phyloP scores from a whole-genome alignment of 2,113 vertebrate genomes.

The Nothocercus julius region DNA sequence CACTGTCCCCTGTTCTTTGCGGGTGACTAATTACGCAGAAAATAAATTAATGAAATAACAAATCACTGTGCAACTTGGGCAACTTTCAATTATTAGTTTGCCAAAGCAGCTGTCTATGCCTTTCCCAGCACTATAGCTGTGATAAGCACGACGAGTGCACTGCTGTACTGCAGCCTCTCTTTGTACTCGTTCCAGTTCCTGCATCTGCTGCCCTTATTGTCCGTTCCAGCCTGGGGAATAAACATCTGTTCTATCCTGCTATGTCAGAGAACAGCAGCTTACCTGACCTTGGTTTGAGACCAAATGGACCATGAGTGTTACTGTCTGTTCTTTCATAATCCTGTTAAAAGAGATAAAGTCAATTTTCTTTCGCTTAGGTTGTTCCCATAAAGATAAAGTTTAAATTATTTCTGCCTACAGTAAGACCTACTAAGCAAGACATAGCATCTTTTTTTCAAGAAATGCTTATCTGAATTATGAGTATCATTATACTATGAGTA shows the following conservation, averaged over 20 bases:
- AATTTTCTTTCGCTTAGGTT: not conserved
- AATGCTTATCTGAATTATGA: not conserved
- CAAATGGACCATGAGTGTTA: constrained; percentile 85
- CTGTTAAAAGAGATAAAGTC: constrained; percentile 61
- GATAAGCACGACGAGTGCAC: not conserved
- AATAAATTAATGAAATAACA: not conserved
- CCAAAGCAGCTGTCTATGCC: not conserved
- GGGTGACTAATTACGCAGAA: not conserved
- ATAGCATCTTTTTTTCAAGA: not conserved
- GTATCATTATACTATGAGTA: not conserved
- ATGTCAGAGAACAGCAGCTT: constrained; percentile 44
- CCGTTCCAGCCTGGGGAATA: not conserved
- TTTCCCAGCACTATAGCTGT: not conserved
- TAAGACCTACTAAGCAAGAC: not conserved
- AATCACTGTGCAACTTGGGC: not conserved
- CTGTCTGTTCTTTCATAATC: constrained; percentile 80
- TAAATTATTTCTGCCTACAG: not conserved
- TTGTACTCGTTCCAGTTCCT: not conserved
- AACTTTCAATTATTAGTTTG: not conserved
- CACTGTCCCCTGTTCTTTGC: not conserved
- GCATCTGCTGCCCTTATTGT: not conserved
- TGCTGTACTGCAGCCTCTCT: not conserved
- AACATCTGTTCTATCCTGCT: not conserved
- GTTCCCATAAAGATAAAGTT: not conserved
- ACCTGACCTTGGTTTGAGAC: constrained; percentile 97